phyloP scores from a whole-genome alignment of 2,888 invertebrate species.

The Hyppa rectilinea region DNA sequence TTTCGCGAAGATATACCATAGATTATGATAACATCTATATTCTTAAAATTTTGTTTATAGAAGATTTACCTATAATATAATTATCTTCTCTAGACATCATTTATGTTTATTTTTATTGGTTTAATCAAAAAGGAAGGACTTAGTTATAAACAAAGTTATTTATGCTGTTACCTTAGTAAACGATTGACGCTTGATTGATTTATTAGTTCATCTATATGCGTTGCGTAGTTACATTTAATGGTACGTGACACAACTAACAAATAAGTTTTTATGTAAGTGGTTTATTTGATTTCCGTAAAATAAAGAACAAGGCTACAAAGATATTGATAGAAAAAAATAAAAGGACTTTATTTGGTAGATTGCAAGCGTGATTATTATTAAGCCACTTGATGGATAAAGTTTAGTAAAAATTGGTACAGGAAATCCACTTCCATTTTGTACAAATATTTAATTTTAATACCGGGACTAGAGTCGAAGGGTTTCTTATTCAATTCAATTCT shows the following conservation, averaged over 20 bases:
- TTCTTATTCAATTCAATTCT: slow-evolving; percentile 44
- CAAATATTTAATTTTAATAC: slow-evolving; percentile 42
- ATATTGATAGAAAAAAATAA: too few species aligned
- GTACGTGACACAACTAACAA: slow-evolving; percentile 11
- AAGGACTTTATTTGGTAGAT: neutral
- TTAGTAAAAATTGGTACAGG: neutral
- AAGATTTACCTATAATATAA: too few species aligned
- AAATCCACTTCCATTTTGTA: slow-evolving; percentile 5
- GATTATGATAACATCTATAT: too few species aligned
- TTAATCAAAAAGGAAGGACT: slow-evolving; percentile 13
- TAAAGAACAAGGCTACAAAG: neutral
- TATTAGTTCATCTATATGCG: slow-evolving; percentile 27
- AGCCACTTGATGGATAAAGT: neutral
- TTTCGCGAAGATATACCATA: too few species aligned
- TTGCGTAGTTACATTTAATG: slow-evolving; percentile 1
- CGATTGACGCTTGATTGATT: slow-evolving; percentile 43
- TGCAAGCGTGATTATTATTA: neutral
- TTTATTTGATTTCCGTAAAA: slow-evolving; percentile 15
- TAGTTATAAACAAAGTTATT: slow-evolving; percentile 26
- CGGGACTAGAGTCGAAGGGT: slow-evolving; percentile 17
- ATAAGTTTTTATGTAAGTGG: neutral
- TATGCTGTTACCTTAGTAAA: slow-evolving; percentile 9
- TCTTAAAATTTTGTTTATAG: too few species aligned
- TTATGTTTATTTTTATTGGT: slow-evolving; percentile 1
- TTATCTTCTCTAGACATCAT: neutral